Evolutionary conservation across 2,888 invertebrate genomes (phyloP).

Genomic region (Aporophyla nigra): DNA sequence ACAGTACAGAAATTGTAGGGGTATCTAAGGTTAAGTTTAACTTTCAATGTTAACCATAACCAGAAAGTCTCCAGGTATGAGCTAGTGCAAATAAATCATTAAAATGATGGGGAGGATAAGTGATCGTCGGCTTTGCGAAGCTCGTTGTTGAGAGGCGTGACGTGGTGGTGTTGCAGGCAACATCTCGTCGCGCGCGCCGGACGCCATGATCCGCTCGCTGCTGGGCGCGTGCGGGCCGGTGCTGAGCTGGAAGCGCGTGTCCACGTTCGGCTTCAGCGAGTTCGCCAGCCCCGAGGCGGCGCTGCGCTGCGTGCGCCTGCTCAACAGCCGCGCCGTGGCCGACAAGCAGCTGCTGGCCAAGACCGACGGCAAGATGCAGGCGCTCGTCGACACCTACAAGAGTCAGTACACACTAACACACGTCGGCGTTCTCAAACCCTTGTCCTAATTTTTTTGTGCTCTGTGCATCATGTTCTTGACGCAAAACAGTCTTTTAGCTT

Average conservation of each 20-base stretch:
- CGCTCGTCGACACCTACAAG: conserved; percentile 98
- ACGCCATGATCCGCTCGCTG: conserved; percentile 98
- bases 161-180: conserved; percentile 70
- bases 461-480: background rate
- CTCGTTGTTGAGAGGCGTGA: background rate
- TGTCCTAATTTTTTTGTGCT: background rate
- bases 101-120: background rate
- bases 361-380: conserved; percentile 99
- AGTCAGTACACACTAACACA: conserved; percentile 85
- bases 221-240: conserved; percentile 98
- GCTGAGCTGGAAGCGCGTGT: conserved; percentile 99
- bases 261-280: conserved; percentile 99
- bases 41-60: background rate
- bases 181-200: conserved; percentile 97
- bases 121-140: background rate
- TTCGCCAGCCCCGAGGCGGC: conserved; percentile 98
- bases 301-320: conserved; percentile 96
- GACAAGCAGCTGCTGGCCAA: conserved; percentile 98
- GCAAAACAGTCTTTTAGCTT: too few species aligned
- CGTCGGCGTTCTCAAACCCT: background rate
- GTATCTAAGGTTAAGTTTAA: background rate
- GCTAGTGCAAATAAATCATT: background rate
- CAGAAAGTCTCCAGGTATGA: background rate
- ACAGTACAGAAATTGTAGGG: background rate
- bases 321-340: conserved; percentile 98